These are phyloP conservation scores for Agrenia bidenticulata DNA, from an alignment of 2,888 invertebrate genomes.

Conservation along the genomic window DNA sequence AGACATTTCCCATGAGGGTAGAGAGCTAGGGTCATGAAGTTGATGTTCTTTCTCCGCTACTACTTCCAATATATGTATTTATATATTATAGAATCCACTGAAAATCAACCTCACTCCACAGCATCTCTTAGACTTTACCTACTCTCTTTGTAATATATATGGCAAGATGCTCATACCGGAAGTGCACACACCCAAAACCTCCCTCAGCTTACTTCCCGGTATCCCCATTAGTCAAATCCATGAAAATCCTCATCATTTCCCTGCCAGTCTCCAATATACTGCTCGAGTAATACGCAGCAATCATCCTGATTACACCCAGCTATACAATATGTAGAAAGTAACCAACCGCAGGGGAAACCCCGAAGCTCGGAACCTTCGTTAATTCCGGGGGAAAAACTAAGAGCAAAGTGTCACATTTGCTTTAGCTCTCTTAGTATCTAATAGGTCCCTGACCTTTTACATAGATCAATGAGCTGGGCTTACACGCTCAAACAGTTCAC, in stretches of 20 bases:
- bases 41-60: constrained; percentile 1
- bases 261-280: background rate
- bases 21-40: background rate
- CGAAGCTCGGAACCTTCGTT: too few relatives aligned
- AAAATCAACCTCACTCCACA: too few relatives aligned
- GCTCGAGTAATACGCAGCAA: background rate
- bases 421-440: too few relatives aligned
- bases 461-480: too few relatives aligned
- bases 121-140: too few relatives aligned
- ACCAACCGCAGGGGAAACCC: too few relatives aligned
- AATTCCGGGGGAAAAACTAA: too few relatives aligned
- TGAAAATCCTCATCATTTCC: background rate
- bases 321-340: too few relatives aligned
- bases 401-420: too few relatives aligned
- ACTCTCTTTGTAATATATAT: background rate
- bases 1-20: background rate
- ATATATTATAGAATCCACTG: too few relatives aligned
- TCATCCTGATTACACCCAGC: constrained; percentile 3
- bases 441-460: too few relatives aligned
- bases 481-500: too few relatives aligned
- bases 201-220: constrained; percentile 11
- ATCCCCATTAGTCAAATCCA: constrained; percentile 1
- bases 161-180: constrained; percentile 37
- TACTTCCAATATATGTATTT: background rate
- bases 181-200: constrained; percentile 45